A percentile compares a stretch with the other conserved stretches of the same genome.
phyloP scores from a whole-genome alignment of 2,113 vertebrate genomes.

The Drymodes brunneopygia region DNA sequence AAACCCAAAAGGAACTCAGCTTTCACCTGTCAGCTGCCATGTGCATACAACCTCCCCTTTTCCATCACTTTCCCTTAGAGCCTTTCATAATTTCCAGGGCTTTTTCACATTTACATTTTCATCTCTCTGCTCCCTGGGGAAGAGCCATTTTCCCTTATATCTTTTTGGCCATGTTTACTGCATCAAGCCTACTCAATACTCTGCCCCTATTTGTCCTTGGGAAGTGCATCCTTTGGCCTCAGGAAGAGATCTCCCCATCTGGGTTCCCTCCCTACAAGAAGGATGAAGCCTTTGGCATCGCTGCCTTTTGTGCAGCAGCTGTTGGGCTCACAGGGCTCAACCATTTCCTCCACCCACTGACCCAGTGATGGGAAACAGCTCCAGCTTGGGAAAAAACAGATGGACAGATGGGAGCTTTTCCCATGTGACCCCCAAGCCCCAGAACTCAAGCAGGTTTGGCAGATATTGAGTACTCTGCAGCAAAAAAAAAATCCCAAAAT shows the following conservation, averaged over 20 bases:
- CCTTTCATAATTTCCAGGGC: neutral
- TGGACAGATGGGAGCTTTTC: neutral
- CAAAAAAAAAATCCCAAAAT: neutral
- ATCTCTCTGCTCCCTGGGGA: neutral
- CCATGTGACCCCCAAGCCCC: neutral
- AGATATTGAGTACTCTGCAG: neutral
- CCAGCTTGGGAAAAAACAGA: neutral
- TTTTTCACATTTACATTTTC: neutral
- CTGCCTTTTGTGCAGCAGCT: neutral
- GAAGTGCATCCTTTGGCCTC: neutral
- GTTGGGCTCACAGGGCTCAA: neutral
- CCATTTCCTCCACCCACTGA: neutral
- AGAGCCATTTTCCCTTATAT: neutral
- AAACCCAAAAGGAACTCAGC: neutral
- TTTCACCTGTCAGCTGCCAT: neutral
- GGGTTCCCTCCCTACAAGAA: neutral
- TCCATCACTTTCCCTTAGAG: neutral
- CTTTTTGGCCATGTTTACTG: neutral
- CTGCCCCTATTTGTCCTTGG: neutral
- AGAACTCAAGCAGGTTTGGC: neutral
- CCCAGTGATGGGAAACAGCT: neutral
- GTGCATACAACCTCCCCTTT: neutral
- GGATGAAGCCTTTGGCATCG: neutral
- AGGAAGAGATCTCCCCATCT: neutral
- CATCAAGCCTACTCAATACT: accelerated